Conservation (phyloP, 2,888 invertebrate genomes). For the Hyalella azteca region DNA sequence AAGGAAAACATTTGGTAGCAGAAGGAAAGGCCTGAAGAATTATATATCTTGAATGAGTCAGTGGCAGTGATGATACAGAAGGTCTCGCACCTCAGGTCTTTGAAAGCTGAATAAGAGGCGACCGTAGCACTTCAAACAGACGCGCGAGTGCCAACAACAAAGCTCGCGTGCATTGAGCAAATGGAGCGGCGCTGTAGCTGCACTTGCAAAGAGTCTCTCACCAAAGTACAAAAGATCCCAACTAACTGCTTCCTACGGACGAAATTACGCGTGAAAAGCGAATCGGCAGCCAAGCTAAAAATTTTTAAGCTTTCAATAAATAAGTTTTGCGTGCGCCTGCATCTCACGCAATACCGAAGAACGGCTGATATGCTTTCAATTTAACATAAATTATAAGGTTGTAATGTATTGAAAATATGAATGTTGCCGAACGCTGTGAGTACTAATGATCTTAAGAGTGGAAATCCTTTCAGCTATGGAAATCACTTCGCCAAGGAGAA, state of each 20-base stretch:
- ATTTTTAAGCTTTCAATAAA: too few relatives aligned
- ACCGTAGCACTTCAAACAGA: slow-evolving; percentile 7
- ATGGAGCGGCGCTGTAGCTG: not conserved
- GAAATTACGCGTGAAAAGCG: slow-evolving; percentile 8
- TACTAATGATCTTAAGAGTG: too few relatives aligned
- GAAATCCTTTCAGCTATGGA: too few relatives aligned
- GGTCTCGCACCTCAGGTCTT: slow-evolving; percentile 7
- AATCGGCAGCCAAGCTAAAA: not conserved
- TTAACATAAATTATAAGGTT: too few relatives aligned
- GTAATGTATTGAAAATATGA: too few relatives aligned
- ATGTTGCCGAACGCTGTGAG: too few relatives aligned
- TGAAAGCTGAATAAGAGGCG: not conserved
- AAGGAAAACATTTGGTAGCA: not conserved
- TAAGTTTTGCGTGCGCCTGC: too few relatives aligned
- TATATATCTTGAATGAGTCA: not conserved
- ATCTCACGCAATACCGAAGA: not conserved
- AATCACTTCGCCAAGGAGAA: too few relatives aligned
- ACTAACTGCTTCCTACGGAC: slow-evolving; percentile 17
- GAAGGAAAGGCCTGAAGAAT: too few relatives aligned
- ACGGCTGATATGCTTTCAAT: too few relatives aligned
- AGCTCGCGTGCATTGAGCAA: slow-evolving; percentile 13
- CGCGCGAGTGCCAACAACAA: not conserved
- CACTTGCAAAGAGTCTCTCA: not conserved
- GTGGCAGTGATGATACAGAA: not conserved
- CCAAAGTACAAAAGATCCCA: slow-evolving; percentile 7